phyloP scores from a whole-genome alignment of 2,113 vertebrate species.

The Paradisaea rubra region DNA sequence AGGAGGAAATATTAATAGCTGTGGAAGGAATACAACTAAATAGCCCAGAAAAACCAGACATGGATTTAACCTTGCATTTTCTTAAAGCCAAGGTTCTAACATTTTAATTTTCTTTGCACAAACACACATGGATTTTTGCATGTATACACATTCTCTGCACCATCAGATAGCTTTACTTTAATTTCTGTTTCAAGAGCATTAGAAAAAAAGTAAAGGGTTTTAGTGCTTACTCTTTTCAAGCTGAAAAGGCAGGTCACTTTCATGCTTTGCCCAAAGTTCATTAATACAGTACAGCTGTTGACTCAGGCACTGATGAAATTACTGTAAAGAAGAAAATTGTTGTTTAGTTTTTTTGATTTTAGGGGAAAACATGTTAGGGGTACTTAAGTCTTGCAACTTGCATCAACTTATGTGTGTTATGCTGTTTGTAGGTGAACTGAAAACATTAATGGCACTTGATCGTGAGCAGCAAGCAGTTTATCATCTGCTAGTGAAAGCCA shows the following conservation, averaged over 20 bases:
- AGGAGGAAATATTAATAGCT: background rate
- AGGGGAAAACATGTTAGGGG: background rate
- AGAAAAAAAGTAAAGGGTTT: background rate
- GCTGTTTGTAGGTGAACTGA: constrained; percentile 83
- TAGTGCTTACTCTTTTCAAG: background rate
- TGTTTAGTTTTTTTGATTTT: background rate
- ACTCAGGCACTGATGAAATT: background rate
- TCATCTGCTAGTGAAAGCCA: constrained; percentile 79
- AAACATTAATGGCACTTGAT: constrained; percentile 82
- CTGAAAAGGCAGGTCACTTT: background rate
- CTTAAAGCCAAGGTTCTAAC: background rate
- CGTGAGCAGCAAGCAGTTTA: constrained; percentile 82
- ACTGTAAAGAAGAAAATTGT: background rate
- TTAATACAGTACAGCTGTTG: background rate
- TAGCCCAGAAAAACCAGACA: background rate
- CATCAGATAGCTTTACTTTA: background rate
- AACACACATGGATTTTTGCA: background rate
- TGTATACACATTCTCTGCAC: background rate
- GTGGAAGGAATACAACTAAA: background rate
- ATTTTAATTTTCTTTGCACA: background rate
- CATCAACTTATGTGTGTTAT: background rate
- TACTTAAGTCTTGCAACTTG: background rate
- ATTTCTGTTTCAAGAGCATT: background rate
- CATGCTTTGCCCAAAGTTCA: background rate
- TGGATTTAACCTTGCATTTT: background rate